A percentile compares a stretch with the other conserved stretches of the same genome.
Evolutionary conservation across 2,113 vertebrate species (phyloP).

Genomic region (Nothocercus julius): DNA sequence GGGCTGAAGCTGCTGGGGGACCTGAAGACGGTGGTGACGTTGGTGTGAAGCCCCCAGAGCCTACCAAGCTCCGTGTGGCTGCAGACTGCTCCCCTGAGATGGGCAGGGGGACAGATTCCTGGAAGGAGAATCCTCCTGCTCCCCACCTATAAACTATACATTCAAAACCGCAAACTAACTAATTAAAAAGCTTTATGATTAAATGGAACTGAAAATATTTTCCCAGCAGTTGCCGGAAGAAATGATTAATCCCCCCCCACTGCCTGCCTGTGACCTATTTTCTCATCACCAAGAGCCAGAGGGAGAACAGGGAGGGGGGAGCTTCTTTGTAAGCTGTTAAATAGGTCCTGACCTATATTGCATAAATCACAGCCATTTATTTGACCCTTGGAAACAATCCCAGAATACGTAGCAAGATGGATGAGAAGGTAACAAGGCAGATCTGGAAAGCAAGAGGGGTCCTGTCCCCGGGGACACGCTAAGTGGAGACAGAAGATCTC

Average conservation of each 20-base stretch:
- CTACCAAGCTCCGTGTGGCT: background rate
- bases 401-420: conserved; percentile 1
- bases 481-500: background rate
- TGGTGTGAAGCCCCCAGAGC: background rate
- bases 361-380: conserved; percentile 49
- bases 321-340: conserved; percentile 57
- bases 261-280: conserved; percentile 80
- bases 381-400: conserved; percentile 67
- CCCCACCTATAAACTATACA: conserved; percentile 39
- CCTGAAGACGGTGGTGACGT: fast-evolving
- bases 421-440: conserved; percentile 35
- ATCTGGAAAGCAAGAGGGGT: conserved; percentile 13
- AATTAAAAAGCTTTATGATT: conserved; percentile 81
- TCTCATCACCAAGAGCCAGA: conserved; percentile 44
- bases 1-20: background rate
- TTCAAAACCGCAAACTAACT: conserved; percentile 64
- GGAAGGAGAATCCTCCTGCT: background rate
- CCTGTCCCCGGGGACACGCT: background rate
- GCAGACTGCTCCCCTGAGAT: background rate
- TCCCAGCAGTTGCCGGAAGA: conserved; percentile 74
- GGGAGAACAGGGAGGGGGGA: background rate
- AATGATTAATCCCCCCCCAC: conserved; percentile 72
- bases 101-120: background rate
- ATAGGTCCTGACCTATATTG: conserved; percentile 76
- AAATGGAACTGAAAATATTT: conserved; percentile 73